Conservation (phyloP, 2,797 vertebrate species). For the Neoniphon sammara region DNA sequence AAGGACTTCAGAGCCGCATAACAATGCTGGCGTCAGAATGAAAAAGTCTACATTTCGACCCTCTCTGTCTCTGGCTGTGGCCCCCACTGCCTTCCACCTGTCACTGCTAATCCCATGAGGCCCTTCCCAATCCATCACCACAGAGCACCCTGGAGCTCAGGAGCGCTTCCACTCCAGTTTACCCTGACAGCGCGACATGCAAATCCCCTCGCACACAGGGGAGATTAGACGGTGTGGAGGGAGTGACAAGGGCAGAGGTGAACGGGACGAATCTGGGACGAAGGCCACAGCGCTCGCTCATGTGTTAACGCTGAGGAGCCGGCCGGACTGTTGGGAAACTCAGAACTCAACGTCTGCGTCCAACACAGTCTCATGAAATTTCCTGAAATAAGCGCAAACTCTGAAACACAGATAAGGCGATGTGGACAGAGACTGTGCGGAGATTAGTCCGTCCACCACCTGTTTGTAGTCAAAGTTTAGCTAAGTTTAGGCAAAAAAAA, state of each 20-base stretch:
- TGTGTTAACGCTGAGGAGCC: conserved; percentile 5
- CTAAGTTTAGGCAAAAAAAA: too few species aligned
- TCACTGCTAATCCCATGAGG: conserved; percentile 65
- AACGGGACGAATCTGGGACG: conserved; percentile 27
- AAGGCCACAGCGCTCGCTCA: neutral
- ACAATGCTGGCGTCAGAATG: conserved; percentile 59
- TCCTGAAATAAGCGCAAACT: too few species aligned
- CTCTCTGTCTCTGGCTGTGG: conserved; percentile 52
- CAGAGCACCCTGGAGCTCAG: conserved; percentile 43
- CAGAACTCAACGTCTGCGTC: neutral
- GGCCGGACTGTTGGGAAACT: neutral
- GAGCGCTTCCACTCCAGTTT: conserved; percentile 54
- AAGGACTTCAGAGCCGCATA: conserved; percentile 64
- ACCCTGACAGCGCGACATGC: conserved; percentile 67
- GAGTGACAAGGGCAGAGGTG: conserved; percentile 57
- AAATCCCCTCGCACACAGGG: conserved; percentile 51
- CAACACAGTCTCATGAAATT: neutral
- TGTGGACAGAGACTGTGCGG: too few species aligned
- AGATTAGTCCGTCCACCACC: too few species aligned
- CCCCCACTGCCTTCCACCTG: conserved; percentile 55
- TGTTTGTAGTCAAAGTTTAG: too few species aligned
- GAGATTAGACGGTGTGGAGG: conserved; percentile 47
- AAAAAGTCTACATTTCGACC: conserved; percentile 63
- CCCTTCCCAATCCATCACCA: conserved; percentile 63
- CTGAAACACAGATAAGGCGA: too few species aligned